Conservation (phyloP, 2,113 vertebrate species). For the Gracilinanus agilis region DNA sequence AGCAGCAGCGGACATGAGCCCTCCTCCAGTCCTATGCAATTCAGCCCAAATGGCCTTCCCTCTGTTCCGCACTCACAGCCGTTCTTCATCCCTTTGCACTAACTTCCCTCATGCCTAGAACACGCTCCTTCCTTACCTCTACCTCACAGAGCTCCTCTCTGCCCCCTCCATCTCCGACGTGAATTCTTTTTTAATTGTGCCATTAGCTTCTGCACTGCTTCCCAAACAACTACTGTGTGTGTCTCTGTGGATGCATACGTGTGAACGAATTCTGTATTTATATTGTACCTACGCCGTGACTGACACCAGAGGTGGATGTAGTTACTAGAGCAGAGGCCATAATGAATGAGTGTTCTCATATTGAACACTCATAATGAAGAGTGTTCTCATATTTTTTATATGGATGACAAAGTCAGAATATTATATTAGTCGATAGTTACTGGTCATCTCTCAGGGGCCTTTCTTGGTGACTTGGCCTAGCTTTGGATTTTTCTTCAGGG, state of each 20-base stretch:
- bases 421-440: neutral
- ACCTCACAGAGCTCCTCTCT: neutral
- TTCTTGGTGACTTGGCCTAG: neutral
- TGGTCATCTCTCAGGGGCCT: neutral
- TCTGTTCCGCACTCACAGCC: neutral
- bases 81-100: neutral
- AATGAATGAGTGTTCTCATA: too few species aligned
- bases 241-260: neutral
- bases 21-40: neutral
- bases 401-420: neutral
- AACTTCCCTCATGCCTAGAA: neutral
- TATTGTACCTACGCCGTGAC: too few species aligned
- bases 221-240: neutral
- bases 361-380: too few species aligned
- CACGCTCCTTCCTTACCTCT: neutral
- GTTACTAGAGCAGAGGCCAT: too few species aligned
- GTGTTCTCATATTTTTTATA: neutral
- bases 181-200: neutral
- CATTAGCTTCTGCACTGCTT: neutral
- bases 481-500: neutral
- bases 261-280: neutral
- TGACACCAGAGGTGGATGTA: too few species aligned
- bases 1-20: rapidly evolving
- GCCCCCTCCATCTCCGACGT: neutral
- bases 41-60: neutral